phyloP scores from a whole-genome alignment of 2,113 vertebrate genomes.

The Australoheros scitulus region DNA sequence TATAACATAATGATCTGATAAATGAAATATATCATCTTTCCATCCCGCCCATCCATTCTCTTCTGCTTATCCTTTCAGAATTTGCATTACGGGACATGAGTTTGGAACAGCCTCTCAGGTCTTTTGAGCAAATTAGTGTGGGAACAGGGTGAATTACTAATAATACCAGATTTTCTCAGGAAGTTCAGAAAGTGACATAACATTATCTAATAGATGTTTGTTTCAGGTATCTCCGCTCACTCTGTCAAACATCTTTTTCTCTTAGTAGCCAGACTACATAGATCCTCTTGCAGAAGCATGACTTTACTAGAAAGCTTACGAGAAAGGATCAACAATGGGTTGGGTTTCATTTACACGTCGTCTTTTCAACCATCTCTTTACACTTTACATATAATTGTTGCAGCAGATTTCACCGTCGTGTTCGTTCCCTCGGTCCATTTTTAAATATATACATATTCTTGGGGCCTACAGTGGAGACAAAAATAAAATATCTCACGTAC shows the following conservation, averaged over 20 bases:
- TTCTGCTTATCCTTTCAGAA: neutral
- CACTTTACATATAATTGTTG: conserved; percentile 37
- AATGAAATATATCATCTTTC: neutral
- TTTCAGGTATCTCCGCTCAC: neutral
- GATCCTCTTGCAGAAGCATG: neutral
- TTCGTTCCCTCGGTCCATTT: conserved; percentile 27
- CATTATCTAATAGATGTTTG: neutral
- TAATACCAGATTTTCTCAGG: neutral
- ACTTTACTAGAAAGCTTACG: conserved; percentile 48
- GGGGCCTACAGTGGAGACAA: conserved; percentile 51
- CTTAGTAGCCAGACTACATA: neutral
- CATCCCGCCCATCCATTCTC: no score
- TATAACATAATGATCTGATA: neutral
- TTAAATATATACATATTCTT: conserved; percentile 51
- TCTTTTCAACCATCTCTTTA: conserved; percentile 24
- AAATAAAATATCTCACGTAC: conserved; percentile 59
- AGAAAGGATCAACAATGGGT: conserved; percentile 30
- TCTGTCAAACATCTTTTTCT: neutral
- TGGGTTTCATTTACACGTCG: conserved; percentile 2
- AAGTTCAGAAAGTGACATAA: neutral
- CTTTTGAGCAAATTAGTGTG: neutral
- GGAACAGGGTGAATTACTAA: neutral
- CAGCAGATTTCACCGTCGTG: conserved; percentile 41
- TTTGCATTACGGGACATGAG: neutral
- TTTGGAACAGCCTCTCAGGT: neutral